Percentiles rank a stretch among this genome's conserved stretches.
Evolutionary conservation across 2,797 vertebrate species (phyloP).

Genomic region (Menidia menidia): DNA sequence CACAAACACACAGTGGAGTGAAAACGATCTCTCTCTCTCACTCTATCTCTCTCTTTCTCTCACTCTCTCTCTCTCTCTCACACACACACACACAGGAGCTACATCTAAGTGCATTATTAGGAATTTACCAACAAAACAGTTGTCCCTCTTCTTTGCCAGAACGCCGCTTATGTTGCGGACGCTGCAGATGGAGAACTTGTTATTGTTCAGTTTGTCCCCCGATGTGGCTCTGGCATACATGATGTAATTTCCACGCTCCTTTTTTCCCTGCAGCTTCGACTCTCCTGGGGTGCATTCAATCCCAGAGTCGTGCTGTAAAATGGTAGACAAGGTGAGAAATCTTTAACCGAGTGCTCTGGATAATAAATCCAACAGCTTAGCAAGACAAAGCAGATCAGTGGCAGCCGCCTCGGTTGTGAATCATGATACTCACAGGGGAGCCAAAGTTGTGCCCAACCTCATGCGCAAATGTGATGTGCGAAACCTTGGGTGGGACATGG

Average conservation of each 20-base stretch:
- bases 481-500: conserved; percentile 96
- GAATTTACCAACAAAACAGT: conserved; percentile 93
- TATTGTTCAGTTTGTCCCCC: conserved; percentile 96
- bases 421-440: conserved; percentile 90
- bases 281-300: conserved; percentile 95
- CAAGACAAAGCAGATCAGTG: background rate
- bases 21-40: conserved; percentile 18
- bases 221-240: conserved; percentile 99
- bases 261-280: conserved; percentile 87
- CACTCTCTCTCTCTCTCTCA: too few relatives aligned
- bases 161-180: conserved; percentile 94
- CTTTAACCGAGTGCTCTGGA: conserved; percentile 13
- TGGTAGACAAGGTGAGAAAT: conserved; percentile 6
- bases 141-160: conserved; percentile 89
- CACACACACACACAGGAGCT: background rate
- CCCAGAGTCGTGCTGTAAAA: conserved; percentile 94
- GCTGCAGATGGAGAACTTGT: conserved; percentile 96
- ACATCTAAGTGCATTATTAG: background rate
- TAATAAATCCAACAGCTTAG: background rate
- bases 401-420: background rate
- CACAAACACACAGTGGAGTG: conserved; percentile 26
- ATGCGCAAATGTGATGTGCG: conserved; percentile 98
- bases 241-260: conserved; percentile 95
- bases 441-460: conserved; percentile 99
- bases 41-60: too few relatives aligned